Evolutionary conservation across 2,888 invertebrate genomes (phyloP).

Genomic region (Acanthacorydalis orientalis): DNA sequence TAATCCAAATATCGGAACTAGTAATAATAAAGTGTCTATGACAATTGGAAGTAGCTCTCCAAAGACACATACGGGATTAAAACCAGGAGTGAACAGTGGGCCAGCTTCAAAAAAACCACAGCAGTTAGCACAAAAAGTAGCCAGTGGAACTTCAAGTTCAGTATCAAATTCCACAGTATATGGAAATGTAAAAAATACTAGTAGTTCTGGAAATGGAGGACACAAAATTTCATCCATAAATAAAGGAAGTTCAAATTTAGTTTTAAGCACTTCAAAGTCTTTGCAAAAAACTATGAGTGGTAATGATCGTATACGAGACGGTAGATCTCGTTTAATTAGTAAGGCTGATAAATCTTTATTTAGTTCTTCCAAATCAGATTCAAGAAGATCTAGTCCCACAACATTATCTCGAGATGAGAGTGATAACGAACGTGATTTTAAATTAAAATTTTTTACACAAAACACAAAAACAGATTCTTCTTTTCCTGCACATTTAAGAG

Average conservation of each 20-base stretch:
- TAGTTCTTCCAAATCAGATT: slow-evolving; percentile 36
- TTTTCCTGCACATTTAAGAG: slow-evolving; percentile 43
- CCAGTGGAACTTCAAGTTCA: slow-evolving; percentile 13
- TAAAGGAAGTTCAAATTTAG: slow-evolving; percentile 29
- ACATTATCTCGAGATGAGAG: slow-evolving; percentile 39
- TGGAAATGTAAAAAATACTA: slow-evolving; percentile 3
- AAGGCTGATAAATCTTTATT: slow-evolving; percentile 47
- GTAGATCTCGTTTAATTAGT: slow-evolving; percentile 39
- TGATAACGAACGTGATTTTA: slow-evolving; percentile 42
- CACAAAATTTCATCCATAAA: slow-evolving; percentile 5
- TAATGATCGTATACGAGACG: slow-evolving; percentile 45
- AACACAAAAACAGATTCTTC: slow-evolving; percentile 31
- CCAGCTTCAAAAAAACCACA: slow-evolving; percentile 72
- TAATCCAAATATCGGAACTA: slow-evolving; percentile 7
- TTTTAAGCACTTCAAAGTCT: slow-evolving; percentile 25
- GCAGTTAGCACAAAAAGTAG: slow-evolving; percentile 26
- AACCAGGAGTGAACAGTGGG: slow-evolving; percentile 73
- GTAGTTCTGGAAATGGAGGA: neutral
- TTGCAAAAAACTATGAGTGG: slow-evolving; percentile 37
- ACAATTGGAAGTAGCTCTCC: slow-evolving; percentile 46
- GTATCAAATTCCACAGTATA: neutral
- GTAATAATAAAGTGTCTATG: slow-evolving; percentile 15
- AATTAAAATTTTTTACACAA: slow-evolving; percentile 27
- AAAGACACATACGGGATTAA: slow-evolving; percentile 63
- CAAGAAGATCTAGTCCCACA: slow-evolving; percentile 50